Conservation (phyloP, 2,888 invertebrate genomes). For the Caenorhabditis zanzibari region DNA sequence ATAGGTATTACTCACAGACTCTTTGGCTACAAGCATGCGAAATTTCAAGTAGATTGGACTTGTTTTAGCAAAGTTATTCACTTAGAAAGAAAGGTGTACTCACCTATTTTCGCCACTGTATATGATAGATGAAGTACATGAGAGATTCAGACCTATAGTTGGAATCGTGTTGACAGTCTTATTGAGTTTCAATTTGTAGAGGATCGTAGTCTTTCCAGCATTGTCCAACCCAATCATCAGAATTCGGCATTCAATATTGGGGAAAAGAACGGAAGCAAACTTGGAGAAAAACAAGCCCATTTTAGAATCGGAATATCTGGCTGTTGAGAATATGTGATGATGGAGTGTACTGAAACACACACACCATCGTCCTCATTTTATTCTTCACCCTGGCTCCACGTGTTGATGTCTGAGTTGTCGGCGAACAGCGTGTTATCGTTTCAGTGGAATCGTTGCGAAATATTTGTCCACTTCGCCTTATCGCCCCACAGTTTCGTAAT, state of each 20-base stretch:
- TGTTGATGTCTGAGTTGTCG: conserved; percentile 41
- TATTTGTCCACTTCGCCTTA: neutral
- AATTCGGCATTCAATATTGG: conserved; percentile 60
- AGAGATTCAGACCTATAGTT: conserved; percentile 54
- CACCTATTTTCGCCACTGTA: too few species aligned
- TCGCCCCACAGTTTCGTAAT: conserved; percentile 47
- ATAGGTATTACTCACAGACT: too few species aligned
- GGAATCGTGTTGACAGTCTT: conserved; percentile 67
- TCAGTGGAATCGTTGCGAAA: conserved; percentile 29
- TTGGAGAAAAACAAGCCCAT: conserved; percentile 60
- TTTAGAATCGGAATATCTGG: conserved; percentile 2
- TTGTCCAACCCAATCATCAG: conserved; percentile 68
- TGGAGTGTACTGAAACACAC: neutral
- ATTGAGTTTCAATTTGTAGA: conserved; percentile 68
- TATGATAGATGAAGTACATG: neutral
- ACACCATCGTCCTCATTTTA: conserved; percentile 23
- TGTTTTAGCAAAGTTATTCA: too few species aligned
- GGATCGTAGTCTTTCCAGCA: conserved; percentile 68
- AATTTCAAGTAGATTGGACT: too few species aligned
- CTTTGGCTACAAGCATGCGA: too few species aligned
- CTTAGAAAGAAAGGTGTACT: too few species aligned
- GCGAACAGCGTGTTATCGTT: conserved; percentile 23
- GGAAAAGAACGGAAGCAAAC: conserved; percentile 48
- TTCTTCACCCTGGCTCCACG: conserved; percentile 46
- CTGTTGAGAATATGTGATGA: neutral